Evolutionary conservation across 2,797 vertebrate genomes (phyloP).

Genomic region (Etheostoma perlongum): DNA sequence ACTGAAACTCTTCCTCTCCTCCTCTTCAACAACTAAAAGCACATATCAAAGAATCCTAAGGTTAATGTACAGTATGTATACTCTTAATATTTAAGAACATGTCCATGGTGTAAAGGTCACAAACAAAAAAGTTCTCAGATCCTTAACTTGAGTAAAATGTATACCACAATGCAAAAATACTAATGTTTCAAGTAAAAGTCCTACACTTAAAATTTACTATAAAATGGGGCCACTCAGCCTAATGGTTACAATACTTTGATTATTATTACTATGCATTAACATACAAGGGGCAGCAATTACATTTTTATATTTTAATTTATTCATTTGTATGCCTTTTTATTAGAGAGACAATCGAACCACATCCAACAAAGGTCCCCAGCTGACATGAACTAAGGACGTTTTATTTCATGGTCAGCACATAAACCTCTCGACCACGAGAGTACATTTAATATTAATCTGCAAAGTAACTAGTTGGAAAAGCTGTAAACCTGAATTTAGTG

Average conservation of each 20-base stretch:
- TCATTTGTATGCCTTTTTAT: too few relatives aligned
- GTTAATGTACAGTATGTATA: background rate
- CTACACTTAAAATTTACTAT: background rate
- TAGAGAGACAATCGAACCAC: background rate
- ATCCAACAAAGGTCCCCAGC: background rate
- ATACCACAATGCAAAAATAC: background rate
- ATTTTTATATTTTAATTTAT: too few relatives aligned
- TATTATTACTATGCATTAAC: too few relatives aligned
- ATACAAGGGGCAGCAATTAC: too few relatives aligned
- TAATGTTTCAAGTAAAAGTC: background rate
- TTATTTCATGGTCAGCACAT: background rate
- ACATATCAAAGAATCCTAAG: background rate
- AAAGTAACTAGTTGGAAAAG: background rate
- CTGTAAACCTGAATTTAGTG: background rate
- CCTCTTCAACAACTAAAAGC: constrained; percentile 4
- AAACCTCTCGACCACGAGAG: background rate
- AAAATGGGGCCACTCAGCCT: background rate
- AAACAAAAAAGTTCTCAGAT: background rate
- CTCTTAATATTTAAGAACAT: background rate
- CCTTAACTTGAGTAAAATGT: background rate
- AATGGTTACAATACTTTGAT: background rate
- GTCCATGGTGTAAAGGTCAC: background rate
- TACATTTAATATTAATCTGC: background rate
- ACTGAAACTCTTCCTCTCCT: background rate
- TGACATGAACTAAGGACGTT: background rate